Evolutionary conservation across 92 coral and sea anemone species (phyloP), one percentile per base, ranked within the genome.

Genomic region (Nematostella vectensis): DNA sequence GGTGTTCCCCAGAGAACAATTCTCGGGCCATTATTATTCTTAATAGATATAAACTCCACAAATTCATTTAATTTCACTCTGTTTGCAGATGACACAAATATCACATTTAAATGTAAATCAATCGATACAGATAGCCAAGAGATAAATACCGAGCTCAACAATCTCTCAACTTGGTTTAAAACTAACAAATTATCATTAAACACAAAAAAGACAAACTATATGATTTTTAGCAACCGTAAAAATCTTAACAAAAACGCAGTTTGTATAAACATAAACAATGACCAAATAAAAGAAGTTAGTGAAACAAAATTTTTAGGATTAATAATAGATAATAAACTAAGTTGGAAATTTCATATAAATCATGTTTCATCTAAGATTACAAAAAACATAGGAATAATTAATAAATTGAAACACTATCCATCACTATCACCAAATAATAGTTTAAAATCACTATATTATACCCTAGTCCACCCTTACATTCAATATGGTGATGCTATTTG

Each of bases 241-340:
- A n/a, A n/a, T n/a, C n/a, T n/a, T n/a, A n/a, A n/a, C n/a, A n/a
- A n/a, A n/a, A n/a, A n/a, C n/a, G n/a, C n/a, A n/a, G n/a, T n/a
- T n/a, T n/a, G n/a, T n/a, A 48, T 48, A 9, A 20, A 20, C 19
- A 25, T 25, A 10, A n/a, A 10, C 53, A 55, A 55, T 16, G 29
- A 57, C 44, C 30, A 26, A 24, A 57, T 57, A 31, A 33, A 12
- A 0, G 11, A 49, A 57, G 62, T 57, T 8, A 33, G 22, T 29
- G 54, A 57, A 57, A 57, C 62, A 15, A 57, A 57, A 31, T 29
- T 57, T 38, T 23, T 57, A 57, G 62, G 62, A 57, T n/a, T 57
- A 15, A 31, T 30, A 57, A 33, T 57, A 11, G 62, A 57, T 23
- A 49, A 57, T 16, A 47, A 57, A 18, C 25, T 57, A 49, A 11